Conservation (phyloP, 1,140 invertebrate species). For the Drosophila bifasciata region DNA sequence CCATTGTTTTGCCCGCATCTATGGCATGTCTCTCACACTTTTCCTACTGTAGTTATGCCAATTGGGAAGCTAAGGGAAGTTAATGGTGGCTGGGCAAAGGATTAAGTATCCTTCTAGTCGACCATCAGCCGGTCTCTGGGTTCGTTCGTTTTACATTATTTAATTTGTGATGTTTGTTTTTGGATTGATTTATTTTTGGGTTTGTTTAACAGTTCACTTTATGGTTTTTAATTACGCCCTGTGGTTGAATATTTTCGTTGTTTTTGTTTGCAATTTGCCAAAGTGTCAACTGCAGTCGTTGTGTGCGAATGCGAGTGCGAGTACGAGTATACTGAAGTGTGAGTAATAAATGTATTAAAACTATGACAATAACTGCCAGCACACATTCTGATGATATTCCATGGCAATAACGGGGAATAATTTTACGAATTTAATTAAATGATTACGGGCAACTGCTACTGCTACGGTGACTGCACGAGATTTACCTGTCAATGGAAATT, state of each 20-base stretch:
- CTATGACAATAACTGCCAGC: too few relatives aligned
- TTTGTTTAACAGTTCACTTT: constrained; percentile 19
- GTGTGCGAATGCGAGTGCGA: neutral
- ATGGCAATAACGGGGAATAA: neutral
- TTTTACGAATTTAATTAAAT: constrained; percentile 9
- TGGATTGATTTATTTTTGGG: neutral
- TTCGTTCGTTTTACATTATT: neutral
- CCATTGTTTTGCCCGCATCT: neutral
- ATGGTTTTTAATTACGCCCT: constrained; percentile 40
- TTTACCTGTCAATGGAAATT: constrained; percentile 15
- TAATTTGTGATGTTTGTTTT: constrained; percentile 2
- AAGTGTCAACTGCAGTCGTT: neutral
- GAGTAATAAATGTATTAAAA: too few relatives aligned
- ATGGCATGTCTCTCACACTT: too few relatives aligned
- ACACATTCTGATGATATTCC: too few relatives aligned
- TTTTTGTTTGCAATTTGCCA: constrained; percentile 11
- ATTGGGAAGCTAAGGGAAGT: too few relatives aligned
- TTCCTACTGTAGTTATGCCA: too few relatives aligned
- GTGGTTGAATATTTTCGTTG: neutral
- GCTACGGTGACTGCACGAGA: too few relatives aligned
- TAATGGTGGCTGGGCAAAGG: too few relatives aligned
- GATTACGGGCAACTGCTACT: neutral
- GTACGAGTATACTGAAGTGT: neutral
- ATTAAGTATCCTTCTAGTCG: constrained; percentile 4
- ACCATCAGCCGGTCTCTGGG: neutral